Evolutionary conservation across 2,113 vertebrate species (phyloP).

Genomic region (Antennarius striatus): DNA sequence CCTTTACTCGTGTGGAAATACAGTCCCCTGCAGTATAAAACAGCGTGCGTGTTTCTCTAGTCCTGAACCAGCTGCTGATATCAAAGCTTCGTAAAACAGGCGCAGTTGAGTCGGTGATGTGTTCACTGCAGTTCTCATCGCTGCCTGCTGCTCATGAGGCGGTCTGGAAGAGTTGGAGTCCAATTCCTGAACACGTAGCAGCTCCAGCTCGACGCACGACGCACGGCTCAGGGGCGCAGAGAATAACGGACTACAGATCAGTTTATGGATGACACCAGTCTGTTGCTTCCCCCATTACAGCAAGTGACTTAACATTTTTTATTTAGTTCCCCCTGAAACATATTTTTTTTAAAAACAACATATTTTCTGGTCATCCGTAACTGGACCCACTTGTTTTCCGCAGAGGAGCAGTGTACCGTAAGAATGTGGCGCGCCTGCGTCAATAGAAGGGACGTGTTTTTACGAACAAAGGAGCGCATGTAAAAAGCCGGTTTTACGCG

Average conservation of each 20-base stretch:
- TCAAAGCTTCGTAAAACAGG: not conserved
- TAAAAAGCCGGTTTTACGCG: conserved; percentile 29
- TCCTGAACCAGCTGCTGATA: not conserved
- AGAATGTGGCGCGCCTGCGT: too few relatives aligned
- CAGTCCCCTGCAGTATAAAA: too few relatives aligned
- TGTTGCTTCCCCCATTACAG: too few relatives aligned
- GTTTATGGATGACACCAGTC: too few relatives aligned
- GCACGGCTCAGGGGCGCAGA: not conserved
- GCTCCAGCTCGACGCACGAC: conserved; percentile 1
- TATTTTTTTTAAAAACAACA: too few relatives aligned
- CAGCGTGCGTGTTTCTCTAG: too few relatives aligned
- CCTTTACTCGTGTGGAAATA: too few relatives aligned
- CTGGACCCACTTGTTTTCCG: too few relatives aligned
- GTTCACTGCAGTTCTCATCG: conserved; percentile 2
- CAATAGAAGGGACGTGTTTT: not conserved
- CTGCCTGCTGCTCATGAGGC: conserved; percentile 41
- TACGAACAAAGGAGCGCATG: not conserved
- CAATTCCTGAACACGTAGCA: conserved; percentile 77
- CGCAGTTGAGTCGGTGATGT: conserved; percentile 1
- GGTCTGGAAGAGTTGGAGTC: conserved; percentile 70
- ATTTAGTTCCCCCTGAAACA: too few relatives aligned
- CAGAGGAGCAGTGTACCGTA: too few relatives aligned
- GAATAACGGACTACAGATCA: not conserved
- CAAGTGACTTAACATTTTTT: too few relatives aligned
- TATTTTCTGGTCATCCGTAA: too few relatives aligned